Base-by-base conservation (phyloP, 2,797 vertebrate species). In the Hemibagrus guttatus region DNA sequence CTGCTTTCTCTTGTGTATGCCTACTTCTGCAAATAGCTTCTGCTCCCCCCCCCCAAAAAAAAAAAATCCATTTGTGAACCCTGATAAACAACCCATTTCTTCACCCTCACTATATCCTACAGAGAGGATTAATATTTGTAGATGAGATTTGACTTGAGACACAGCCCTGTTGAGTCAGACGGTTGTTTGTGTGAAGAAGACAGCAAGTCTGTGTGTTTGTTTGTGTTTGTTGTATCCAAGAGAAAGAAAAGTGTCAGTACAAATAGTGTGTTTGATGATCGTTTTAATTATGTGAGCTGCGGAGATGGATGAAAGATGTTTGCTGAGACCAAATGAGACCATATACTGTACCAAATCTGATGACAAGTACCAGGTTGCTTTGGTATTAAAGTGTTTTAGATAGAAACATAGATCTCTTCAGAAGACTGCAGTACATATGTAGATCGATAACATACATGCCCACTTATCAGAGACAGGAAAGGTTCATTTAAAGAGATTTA, bases 71-170 rank as follows among this genome's bases (percentile, higher is more conserved):
- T 49, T n/a, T 5, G 3, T 16, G 6, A 54, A 54, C 14, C 14
- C 9, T 5, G 3, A n/a, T 26, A 75, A 75, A 28, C 46, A 75
- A 54, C 49, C 13, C 16, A 52, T 28, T 75, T 8, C 49, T 17
- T n/a, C n/a, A 56, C 1, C n/a, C 49, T 4, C n/a, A 78, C 17
- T 56, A 56, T 31, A 54, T 76, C n/a, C n/a, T 76, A 46, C 9
- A 31, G 26, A n/a, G 71, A 46, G 39, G 21, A 49, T 74, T 49
- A 52, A 75, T 54, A 54, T 54, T 56, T 31, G 17, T 16, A 31
- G 74, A 35, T 8, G 31, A 56, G 19, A 78, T 56, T 78, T 56
- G 75, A 78, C 56, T 78, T 78, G 75, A 56, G 52, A 78, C 75
- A 78, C 28, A 11, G 16, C 75, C 75, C 28, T 56, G 52, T 78